Conservation (phyloP, 2,888 invertebrate genomes). For the Idaea straminata region DNA sequence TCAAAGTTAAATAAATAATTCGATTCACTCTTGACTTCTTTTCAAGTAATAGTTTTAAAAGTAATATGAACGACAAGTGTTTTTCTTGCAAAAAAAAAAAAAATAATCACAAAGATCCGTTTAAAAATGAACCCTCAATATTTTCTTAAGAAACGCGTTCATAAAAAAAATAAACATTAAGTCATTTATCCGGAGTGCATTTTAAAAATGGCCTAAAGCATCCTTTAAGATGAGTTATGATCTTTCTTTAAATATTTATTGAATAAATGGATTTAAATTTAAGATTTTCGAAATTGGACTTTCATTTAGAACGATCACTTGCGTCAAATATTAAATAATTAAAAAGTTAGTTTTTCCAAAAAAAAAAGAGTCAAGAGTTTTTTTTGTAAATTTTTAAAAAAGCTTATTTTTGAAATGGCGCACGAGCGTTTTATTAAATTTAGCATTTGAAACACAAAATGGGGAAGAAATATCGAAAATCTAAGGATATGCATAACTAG, state of each 20-base stretch:
- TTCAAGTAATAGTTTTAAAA: background rate
- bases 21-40: background rate
- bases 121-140: background rate
- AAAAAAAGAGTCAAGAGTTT: background rate
- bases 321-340: too few relatives aligned
- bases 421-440: background rate
- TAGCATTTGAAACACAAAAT: background rate
- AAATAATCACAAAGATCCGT: background rate
- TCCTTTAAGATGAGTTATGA: background rate
- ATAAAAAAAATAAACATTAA: background rate
- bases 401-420: background rate
- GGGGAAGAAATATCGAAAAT: conserved; percentile 29
- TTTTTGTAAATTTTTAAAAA: background rate
- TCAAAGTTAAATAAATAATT: background rate
- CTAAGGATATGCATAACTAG: conserved; percentile 78
- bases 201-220: background rate
- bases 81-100: too few relatives aligned
- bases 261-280: background rate
- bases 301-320: background rate
- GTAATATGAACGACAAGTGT: too few relatives aligned
- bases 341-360: too few relatives aligned
- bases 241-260: background rate
- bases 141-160: conserved; percentile 6
- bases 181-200: background rate
- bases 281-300: background rate